Percentiles rank a stretch among this genome's conserved stretches.
phyloP scores from a whole-genome alignment of 92 coral and sea anemone genomes.

The Palythoa grandiflora region DNA sequence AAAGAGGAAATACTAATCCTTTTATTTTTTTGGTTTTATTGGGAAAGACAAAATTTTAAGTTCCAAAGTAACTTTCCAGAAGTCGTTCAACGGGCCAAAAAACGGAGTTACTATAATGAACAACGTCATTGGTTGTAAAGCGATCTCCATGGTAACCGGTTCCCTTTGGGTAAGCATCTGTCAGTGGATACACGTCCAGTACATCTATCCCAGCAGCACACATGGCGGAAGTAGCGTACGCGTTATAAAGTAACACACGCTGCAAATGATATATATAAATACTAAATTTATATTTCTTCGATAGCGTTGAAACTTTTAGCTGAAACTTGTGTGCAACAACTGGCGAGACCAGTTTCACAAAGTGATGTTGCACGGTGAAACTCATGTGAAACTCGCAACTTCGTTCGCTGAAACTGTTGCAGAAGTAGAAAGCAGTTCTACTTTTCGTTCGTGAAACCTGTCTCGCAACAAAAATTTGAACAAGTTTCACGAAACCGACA shows the following conservation, averaged over 20 bases:
- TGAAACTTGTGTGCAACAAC: no score
- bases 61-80: constrained; percentile 46
- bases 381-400: no score
- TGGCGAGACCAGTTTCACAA: no score
- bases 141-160: constrained; percentile 59
- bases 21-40: not conserved
- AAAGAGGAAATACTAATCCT: no score
- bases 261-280: not conserved
- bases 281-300: no score
- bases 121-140: constrained; percentile 61
- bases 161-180: constrained; percentile 64
- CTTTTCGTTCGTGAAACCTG: no score
- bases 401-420: no score
- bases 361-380: no score
- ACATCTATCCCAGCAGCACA: constrained; percentile 63
- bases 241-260: constrained; percentile 62
- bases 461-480: no score
- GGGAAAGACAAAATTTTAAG: not conserved
- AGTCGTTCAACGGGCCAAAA: constrained; percentile 53
- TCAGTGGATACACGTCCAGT: constrained; percentile 63
- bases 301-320: no score
- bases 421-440: no score
- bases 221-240: constrained; percentile 63
- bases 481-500: no score
- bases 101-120: constrained; percentile 53